Conservation (phyloP, 2,113 vertebrate genomes). For the Neogale vison region DNA sequence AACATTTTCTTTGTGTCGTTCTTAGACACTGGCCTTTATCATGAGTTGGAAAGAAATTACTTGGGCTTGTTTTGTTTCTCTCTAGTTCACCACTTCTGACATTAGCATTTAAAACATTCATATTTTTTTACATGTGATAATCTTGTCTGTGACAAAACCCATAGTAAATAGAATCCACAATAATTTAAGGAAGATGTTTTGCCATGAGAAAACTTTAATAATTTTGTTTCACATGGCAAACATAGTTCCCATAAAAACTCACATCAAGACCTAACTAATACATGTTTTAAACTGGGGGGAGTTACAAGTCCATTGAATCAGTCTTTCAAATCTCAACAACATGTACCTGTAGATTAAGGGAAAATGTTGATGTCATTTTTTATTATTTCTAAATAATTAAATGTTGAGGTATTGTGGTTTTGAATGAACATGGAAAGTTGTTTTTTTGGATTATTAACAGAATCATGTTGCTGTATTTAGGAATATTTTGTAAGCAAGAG, state of each 20-base stretch:
- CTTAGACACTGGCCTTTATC: background rate
- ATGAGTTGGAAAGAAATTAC: background rate
- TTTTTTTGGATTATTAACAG: constrained; percentile 15
- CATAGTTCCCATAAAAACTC: background rate
- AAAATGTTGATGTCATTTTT: background rate
- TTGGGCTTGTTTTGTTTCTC: background rate
- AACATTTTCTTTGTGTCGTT: background rate
- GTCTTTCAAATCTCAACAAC: background rate
- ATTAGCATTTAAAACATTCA: background rate
- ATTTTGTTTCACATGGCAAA: background rate
- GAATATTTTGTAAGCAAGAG: background rate
- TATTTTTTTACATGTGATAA: background rate
- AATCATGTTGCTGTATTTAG: background rate
- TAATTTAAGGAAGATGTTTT: constrained; percentile 41
- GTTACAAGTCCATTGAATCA: background rate
- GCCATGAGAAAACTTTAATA: background rate
- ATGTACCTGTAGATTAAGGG: background rate
- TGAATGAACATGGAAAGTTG: background rate
- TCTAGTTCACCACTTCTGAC: background rate
- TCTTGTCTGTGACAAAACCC: background rate
- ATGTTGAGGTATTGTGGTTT: background rate
- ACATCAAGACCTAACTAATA: background rate
- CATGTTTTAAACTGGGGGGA: background rate
- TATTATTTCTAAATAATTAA: constrained; percentile 13
- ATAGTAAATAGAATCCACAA: background rate